phyloP scores from a whole-genome alignment of 92 coral and sea anemone genomes.

The Porites evermanni region DNA sequence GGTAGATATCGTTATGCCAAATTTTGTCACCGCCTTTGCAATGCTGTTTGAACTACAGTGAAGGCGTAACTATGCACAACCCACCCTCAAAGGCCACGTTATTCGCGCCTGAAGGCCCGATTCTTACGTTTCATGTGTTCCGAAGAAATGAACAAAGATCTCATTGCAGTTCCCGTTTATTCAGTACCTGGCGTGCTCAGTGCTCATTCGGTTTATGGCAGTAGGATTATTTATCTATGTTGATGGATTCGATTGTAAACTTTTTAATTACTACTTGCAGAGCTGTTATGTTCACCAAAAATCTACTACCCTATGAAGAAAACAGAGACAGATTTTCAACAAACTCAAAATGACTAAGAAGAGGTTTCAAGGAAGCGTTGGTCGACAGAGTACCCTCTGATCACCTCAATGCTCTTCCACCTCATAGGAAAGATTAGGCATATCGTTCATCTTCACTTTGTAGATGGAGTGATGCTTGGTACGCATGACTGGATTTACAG shows the following conservation, averaged over 20 bases:
- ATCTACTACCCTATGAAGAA: slow-evolving; percentile 4
- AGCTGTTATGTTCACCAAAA: slow-evolving; percentile 19
- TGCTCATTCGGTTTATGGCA: too few species aligned
- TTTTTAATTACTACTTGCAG: slow-evolving; percentile 10
- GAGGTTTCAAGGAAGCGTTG: slow-evolving; percentile 19
- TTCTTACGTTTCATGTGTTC: too few species aligned
- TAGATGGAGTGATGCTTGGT: too few species aligned
- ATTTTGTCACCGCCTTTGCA: background rate
- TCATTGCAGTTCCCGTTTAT: too few species aligned
- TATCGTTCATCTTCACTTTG: too few species aligned
- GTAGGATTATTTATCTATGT: background rate
- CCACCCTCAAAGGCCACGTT: too few species aligned
- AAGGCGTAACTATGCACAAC: background rate
- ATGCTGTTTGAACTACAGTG: background rate
- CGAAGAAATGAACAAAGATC: too few species aligned
- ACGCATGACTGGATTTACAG: too few species aligned
- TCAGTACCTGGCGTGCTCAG: too few species aligned
- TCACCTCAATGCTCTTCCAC: too few species aligned
- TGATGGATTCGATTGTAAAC: slow-evolving; percentile 7
- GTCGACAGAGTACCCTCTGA: background rate
- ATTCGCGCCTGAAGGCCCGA: too few species aligned
- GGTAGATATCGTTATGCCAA: background rate
- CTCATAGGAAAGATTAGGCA: too few species aligned
- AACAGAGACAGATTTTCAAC: slow-evolving; percentile 1
- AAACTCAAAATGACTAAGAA: slow-evolving; percentile 4